Base-by-base conservation (phyloP, 2,113 vertebrate species). In the Amazona guildingii region DNA sequence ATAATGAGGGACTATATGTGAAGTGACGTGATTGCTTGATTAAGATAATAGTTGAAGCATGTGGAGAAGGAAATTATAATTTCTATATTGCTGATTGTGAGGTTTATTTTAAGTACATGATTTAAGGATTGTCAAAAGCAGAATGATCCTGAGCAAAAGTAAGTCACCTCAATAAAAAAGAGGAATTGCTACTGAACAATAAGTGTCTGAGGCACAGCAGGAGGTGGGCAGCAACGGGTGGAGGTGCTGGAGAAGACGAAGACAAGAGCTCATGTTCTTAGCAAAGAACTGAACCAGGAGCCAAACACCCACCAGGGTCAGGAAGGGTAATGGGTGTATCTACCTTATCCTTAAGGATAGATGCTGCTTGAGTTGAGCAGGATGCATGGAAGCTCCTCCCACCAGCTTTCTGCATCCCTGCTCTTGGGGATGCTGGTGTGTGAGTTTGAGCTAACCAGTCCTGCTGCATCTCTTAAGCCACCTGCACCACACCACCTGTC, bases 11-110 rank as follows among this genome's bases (percentile, higher is more conserved):
- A 94, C 96, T 95, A 93, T 95, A 93, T 84, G 91, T 89, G 91
- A 97, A 94, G 78, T 81, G 86, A 80, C 35, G 86, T 91, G 95
- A 97, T 97, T 97, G 88, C 95, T 95, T 97, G 93, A 97, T 97
- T 97, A 91, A 97, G 86, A 95, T 97, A 97, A 97, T 97, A 93
- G 95, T 95, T 85, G 88, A 85, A 93, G 77, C 95, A 95, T 93
- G 96, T 86, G 91, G 94, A 93, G 95, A 97, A 92, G 96, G 94
- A 97, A 97, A 97, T 97, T 90, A 92, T 88, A 69, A 95, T 92
- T 97, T 93, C 90, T 95, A 94, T 96, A 92, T 95, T 97, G 70
- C 92, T 97, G 95, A 97, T 97, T 96, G 91, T 95, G 92, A 94
- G 67, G 94, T 97, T 97, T 97, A 96, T 97, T 97, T 97, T 97